Evolutionary conservation across 2,888 invertebrate genomes (phyloP).

Genomic region (Elmis aenea): DNA sequence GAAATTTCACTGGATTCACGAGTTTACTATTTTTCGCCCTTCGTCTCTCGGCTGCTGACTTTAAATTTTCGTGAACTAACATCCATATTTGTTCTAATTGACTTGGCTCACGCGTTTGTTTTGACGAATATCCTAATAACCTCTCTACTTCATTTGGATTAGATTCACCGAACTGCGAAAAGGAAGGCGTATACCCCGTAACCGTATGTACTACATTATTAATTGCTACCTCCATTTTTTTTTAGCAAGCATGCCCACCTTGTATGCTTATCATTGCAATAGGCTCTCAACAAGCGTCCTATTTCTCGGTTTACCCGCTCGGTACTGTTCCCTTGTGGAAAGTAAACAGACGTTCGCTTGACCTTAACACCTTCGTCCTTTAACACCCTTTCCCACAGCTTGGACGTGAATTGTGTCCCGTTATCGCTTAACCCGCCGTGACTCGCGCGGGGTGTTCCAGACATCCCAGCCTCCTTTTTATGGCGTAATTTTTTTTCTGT

Average conservation of each 20-base stretch:
- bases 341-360: background rate
- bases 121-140: background rate
- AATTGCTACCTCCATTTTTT: background rate
- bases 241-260: no score
- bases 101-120: no score
- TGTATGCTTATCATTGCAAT: no score
- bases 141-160: background rate
- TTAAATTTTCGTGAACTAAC: no score
- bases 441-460: no score
- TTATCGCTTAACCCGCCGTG: background rate
- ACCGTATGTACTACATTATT: background rate
- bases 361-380: background rate
- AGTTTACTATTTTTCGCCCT: no score
- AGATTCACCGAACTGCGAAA: background rate
- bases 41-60: no score
- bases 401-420: background rate
- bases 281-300: no score
- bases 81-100: no score
- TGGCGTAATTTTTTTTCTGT: background rate
- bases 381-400: background rate
- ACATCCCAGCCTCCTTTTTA: background rate
- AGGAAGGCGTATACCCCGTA: background rate
- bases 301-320: no score
- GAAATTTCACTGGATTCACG: no score
- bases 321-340: background rate